Conservation (phyloP, 2,797 vertebrate species). For the Menidia menidia region DNA sequence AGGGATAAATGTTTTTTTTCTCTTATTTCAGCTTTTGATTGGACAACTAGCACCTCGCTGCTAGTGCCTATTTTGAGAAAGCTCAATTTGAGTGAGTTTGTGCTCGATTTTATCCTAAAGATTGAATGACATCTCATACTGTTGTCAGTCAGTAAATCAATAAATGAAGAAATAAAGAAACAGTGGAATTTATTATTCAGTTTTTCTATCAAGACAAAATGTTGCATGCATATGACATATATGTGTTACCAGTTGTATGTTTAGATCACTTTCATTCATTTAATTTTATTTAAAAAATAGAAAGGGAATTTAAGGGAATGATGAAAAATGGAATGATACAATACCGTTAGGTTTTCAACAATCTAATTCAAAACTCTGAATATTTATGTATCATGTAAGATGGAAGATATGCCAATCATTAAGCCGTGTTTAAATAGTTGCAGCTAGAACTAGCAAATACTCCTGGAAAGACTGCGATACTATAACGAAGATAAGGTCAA, state of each 20-base stretch:
- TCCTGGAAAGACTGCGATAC: too few species aligned
- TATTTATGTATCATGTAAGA: background rate
- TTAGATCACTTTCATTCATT: background rate
- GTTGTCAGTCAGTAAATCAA: background rate
- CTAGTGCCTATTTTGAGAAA: background rate
- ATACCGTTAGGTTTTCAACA: background rate
- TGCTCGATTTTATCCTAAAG: background rate
- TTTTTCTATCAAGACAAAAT: background rate
- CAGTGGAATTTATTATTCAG: background rate
- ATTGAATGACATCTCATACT: background rate
- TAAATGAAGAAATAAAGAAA: background rate
- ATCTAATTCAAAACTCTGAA: background rate
- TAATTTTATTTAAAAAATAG: background rate
- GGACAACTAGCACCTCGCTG: background rate
- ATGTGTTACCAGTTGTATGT: background rate
- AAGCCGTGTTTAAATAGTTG: background rate
- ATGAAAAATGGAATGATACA: background rate
- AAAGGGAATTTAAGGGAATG: background rate
- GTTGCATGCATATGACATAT: background rate
- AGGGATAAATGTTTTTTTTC: conserved; percentile 50
- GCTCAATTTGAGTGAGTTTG: background rate
- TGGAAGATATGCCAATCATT: background rate
- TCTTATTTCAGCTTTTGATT: conserved; percentile 9
- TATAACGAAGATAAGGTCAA: too few species aligned
- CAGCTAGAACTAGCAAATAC: too few species aligned